Evolutionary conservation across 2,888 invertebrate species (phyloP).

Genomic region (Tetheella fluctuosa): DNA sequence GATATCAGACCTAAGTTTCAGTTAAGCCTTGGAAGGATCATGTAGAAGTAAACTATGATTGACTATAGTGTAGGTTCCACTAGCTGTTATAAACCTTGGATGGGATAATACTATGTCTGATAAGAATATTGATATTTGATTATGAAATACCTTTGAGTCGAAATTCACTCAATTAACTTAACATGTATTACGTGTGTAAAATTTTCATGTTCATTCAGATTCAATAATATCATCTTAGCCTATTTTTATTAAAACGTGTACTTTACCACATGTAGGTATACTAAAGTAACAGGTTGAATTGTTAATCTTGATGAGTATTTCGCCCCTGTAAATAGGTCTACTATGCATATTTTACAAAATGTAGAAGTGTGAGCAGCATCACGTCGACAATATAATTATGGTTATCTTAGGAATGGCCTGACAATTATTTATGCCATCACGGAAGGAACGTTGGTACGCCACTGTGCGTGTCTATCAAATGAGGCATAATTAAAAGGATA

Average conservation of each 20-base stretch:
- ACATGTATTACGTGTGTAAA: no score
- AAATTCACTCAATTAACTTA: no score
- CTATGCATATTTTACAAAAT: neutral
- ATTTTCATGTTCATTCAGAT: no score
- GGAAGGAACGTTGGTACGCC: neutral
- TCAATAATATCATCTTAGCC: no score
- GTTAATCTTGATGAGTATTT: neutral
- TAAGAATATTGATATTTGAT: no score
- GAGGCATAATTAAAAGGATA: neutral
- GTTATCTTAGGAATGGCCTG: neutral
- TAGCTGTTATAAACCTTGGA: no score
- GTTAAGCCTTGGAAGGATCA: neutral
- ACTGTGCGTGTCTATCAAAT: neutral
- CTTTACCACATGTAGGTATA: no score
- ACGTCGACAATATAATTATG: neutral
- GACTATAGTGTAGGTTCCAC: neutral
- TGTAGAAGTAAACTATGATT: neutral
- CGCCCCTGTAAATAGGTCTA: no score
- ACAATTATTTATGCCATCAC: neutral
- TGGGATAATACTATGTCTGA: no score
- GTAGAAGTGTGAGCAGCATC: neutral
- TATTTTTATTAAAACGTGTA: no score
- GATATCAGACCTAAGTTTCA: neutral
- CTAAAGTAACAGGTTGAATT: neutral
- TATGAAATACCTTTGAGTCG: no score